Evolutionary conservation across 2,113 vertebrate genomes (phyloP).

Genomic region (Lynx canadensis): DNA sequence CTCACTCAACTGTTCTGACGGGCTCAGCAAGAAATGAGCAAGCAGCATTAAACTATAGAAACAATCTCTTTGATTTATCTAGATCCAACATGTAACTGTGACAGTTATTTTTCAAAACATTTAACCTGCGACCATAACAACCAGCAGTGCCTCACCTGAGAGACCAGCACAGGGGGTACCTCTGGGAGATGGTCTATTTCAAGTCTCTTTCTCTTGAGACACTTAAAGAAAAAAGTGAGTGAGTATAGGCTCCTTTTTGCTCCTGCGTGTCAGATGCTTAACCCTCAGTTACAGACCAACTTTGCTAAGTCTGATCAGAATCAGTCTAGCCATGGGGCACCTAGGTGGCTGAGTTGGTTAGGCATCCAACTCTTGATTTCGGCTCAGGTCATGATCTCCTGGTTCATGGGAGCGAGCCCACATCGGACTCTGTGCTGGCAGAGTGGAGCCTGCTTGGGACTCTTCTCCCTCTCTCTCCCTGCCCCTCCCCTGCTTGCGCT

Average conservation of each 20-base stretch:
- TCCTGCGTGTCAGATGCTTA: background rate
- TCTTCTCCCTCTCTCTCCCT: too few species aligned
- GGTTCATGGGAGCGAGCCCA: too few species aligned
- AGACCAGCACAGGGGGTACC: background rate
- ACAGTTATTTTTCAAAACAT: conserved; percentile 56
- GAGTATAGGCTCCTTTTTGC: background rate
- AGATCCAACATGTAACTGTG: background rate
- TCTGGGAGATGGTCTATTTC: background rate
- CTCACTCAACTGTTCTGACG: background rate
- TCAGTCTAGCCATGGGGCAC: too few species aligned
- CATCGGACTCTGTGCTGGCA: too few species aligned
- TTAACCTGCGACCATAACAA: conserved; percentile 28
- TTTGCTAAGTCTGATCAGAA: background rate
- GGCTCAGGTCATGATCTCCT: too few species aligned
- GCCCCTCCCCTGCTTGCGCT: too few species aligned
- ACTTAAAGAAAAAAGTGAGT: background rate
- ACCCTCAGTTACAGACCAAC: background rate
- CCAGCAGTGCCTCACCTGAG: background rate
- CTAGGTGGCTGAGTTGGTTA: too few species aligned
- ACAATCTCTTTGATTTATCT: conserved; percentile 45
- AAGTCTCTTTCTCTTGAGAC: background rate
- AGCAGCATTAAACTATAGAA: background rate
- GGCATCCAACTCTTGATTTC: too few species aligned
- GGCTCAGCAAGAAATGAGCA: conserved; percentile 17
- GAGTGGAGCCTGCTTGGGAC: too few species aligned